Conservation (phyloP, 2,797 vertebrate species). For the Tangara arthus region DNA sequence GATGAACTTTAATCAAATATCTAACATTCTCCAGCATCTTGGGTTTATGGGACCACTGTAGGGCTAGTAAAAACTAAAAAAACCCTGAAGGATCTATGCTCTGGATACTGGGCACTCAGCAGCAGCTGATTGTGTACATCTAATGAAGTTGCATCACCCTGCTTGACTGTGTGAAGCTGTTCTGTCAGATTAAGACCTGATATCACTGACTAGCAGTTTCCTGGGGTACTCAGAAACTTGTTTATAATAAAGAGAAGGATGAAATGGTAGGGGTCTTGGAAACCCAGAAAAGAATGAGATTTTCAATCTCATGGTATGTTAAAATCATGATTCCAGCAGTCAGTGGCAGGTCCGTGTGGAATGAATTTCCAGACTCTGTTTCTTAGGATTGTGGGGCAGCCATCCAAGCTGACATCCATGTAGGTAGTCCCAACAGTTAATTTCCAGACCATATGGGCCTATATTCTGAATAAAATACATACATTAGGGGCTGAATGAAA, state of each 20-base stretch:
- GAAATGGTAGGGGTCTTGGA: background rate
- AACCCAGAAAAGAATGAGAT: background rate
- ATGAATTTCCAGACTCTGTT: background rate
- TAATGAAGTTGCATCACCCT: background rate
- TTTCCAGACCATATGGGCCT: background rate
- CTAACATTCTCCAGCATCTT: background rate
- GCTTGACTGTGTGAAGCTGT: background rate
- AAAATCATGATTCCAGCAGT: background rate
- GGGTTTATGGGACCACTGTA: background rate
- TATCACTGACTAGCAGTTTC: background rate
- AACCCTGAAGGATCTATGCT: rapidly evolving
- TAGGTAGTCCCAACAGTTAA: background rate
- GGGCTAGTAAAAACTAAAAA: background rate
- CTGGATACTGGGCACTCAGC: background rate
- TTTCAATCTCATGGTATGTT: background rate
- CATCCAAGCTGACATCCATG: background rate
- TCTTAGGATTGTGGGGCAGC: background rate
- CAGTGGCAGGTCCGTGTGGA: background rate
- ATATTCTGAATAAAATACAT: background rate
- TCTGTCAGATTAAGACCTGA: background rate
- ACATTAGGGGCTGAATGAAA: background rate
- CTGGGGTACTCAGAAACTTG: background rate
- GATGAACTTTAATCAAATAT: background rate
- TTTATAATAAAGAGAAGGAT: background rate
- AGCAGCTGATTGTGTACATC: background rate